A percentile compares a stretch with the other conserved stretches of the same genome.
Conservation (phyloP, 2,113 vertebrate genomes). For the Channa maculata region DNA sequence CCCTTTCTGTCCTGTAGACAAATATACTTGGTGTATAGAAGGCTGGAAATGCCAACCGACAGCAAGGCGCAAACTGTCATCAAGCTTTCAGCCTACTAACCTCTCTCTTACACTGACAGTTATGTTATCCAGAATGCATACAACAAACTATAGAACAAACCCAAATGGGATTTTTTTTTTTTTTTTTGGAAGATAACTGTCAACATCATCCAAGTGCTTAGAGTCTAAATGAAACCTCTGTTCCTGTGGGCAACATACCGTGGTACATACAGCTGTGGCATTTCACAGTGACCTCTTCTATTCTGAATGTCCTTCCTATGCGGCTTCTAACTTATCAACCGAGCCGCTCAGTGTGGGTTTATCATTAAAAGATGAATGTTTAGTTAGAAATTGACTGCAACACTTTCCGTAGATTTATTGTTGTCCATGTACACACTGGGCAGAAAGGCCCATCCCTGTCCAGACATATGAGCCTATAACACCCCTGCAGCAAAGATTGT, state of each 20-base stretch:
- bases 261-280: constrained; percentile 26
- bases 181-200: constrained; percentile 11
- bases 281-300: constrained; percentile 12
- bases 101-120: too few species aligned
- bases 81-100: too few species aligned
- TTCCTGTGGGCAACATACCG: constrained; percentile 10
- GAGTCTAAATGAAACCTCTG: constrained; percentile 15
- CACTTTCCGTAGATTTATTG: neutral
- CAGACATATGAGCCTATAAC: too few species aligned
- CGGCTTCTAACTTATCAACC: neutral
- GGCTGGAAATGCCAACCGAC: too few species aligned
- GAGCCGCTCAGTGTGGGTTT: neutral
- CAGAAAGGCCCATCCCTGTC: too few species aligned
- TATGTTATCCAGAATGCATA: too few species aligned
- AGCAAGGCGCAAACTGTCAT: too few species aligned
- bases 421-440: neutral
- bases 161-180: too few species aligned
- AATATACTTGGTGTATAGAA: too few species aligned
- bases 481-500: constrained; percentile 14
- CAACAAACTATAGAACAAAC: too few species aligned
- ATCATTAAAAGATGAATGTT: neutral
- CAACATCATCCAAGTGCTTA: constrained; percentile 37
- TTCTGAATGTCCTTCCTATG: neutral
- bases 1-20: too few species aligned
- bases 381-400: neutral